Evolutionary conservation across 2,797 vertebrate species (phyloP).

Genomic region (Hirundo rustica): DNA sequence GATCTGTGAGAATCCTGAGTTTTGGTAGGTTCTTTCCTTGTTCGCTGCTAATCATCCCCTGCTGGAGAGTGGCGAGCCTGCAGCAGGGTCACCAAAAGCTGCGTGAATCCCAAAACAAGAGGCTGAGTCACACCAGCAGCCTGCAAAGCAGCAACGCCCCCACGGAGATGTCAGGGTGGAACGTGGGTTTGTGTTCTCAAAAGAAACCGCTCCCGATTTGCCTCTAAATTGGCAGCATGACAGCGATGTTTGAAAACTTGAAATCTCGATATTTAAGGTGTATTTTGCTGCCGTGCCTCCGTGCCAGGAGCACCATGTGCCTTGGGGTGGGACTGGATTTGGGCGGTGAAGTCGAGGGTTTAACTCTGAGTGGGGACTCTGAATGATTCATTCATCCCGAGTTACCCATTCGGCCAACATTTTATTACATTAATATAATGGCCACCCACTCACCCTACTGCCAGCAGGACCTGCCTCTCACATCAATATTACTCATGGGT

Average conservation of each 20-base stretch:
- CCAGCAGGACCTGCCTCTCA: background rate
- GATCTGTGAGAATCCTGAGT: background rate
- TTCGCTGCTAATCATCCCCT: background rate
- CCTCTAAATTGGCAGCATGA: background rate
- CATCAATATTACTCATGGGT: background rate
- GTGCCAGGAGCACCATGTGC: background rate
- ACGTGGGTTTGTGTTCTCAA: background rate
- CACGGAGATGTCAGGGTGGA: background rate
- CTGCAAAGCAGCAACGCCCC: background rate
- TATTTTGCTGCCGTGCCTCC: background rate
- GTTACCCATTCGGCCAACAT: background rate
- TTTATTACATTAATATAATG: fast-evolving
- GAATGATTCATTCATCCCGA: background rate
- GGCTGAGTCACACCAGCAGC: background rate
- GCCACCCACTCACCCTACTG: background rate
- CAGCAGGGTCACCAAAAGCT: background rate
- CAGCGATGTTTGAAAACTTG: background rate
- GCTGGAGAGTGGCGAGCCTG: background rate
- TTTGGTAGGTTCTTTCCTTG: background rate
- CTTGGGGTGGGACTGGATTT: background rate
- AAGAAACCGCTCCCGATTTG: background rate
- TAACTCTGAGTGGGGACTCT: fast-evolving
- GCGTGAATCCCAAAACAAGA: background rate
- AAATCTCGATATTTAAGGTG: background rate
- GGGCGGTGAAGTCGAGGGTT: background rate